These are phyloP conservation scores for Mohoua ochrocephala DNA, from an alignment of 2,113 vertebrate genomes.

Conservation along the genomic window DNA sequence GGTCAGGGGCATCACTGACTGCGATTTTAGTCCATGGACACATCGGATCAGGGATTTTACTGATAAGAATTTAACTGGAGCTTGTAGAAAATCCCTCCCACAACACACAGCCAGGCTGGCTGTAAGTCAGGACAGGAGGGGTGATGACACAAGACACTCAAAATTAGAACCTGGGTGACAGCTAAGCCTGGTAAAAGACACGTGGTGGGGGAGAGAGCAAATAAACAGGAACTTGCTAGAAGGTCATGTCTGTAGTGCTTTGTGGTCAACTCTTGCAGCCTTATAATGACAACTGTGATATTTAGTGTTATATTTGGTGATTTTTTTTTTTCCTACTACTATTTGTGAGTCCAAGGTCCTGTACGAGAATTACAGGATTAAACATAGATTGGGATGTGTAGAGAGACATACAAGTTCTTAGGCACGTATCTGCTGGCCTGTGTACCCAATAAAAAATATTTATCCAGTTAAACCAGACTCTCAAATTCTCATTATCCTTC, in stretches of 20 bases:
- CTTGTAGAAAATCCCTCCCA: neutral
- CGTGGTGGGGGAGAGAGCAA: fast-evolving
- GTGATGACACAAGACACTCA: neutral
- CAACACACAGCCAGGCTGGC: neutral
- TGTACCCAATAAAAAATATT: neutral
- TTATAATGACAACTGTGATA: neutral
- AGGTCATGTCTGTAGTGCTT: neutral
- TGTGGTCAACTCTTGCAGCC: neutral
- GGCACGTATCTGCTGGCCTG: fast-evolving
- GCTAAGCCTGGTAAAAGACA: neutral
- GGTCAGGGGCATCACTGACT: neutral
- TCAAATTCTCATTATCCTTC: neutral
- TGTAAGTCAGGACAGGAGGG: neutral
- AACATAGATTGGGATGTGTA: neutral
- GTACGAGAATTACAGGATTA: neutral
- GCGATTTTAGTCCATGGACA: neutral
- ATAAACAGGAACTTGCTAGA: neutral
- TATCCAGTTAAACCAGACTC: neutral
- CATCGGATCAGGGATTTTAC: neutral
- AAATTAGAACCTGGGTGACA: neutral
- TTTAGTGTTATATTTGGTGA: neutral
- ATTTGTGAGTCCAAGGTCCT: neutral
- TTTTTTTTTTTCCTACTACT: neutral
- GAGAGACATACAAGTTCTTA: neutral
- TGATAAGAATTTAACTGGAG: neutral